Evolutionary conservation across 2,113 vertebrate genomes (phyloP).

Genomic region (Chaetops frenatus): DNA sequence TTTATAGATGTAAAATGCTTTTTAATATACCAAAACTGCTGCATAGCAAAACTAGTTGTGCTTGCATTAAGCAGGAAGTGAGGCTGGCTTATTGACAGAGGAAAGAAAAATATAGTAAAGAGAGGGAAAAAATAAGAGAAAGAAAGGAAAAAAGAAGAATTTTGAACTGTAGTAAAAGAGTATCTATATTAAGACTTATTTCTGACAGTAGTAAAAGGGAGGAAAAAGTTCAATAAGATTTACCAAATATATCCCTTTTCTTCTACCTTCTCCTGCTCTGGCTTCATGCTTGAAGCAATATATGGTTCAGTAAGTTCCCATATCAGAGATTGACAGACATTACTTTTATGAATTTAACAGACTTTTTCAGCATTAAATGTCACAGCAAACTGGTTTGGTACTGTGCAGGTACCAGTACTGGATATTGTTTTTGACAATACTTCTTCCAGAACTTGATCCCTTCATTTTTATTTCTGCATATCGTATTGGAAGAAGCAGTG

Average conservation of each 20-base stretch:
- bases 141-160: neutral
- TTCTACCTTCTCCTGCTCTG: neutral
- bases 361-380: neutral
- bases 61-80: neutral
- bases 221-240: neutral
- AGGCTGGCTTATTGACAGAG: neutral
- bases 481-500: neutral
- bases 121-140: fast-evolving
- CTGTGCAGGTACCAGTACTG: neutral
- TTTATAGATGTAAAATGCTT: neutral
- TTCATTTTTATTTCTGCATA: neutral
- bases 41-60: neutral
- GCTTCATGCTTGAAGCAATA: neutral
- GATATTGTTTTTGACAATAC: neutral
- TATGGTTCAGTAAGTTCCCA: neutral
- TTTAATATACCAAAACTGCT: neutral
- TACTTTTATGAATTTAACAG: neutral
- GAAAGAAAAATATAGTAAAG: neutral
- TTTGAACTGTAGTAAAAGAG: neutral
- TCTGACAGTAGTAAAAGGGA: neutral
- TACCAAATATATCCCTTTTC: neutral
- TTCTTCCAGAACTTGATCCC: neutral
- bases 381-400: neutral
- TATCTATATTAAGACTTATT: neutral
- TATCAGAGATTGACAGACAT: neutral